phyloP scores from a whole-genome alignment of 2,797 vertebrate species.

The Hypotaenidia okinawae region DNA sequence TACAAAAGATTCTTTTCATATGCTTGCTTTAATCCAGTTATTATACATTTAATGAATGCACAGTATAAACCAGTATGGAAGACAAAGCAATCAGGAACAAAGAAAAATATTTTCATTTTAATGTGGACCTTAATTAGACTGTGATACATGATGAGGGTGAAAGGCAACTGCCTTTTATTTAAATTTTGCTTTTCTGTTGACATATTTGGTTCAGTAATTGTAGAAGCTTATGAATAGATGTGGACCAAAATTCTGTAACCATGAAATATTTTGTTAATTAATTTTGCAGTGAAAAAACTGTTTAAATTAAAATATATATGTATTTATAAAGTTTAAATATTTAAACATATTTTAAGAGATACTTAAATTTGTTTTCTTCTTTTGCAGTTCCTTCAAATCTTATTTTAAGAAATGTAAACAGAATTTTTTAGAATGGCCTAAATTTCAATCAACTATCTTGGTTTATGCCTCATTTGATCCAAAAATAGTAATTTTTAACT shows the following conservation, averaged over 20 bases:
- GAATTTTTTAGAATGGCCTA: not conserved
- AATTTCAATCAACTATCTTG: not conserved
- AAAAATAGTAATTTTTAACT: not conserved
- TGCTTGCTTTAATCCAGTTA: slow-evolving; percentile 29
- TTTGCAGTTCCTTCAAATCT: not conserved
- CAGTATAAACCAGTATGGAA: not conserved
- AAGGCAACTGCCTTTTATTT: not conserved
- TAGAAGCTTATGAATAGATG: not conserved
- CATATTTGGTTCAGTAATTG: not conserved
- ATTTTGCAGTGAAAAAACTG: not conserved
- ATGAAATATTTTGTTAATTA: not conserved
- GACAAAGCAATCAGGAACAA: slow-evolving; percentile 34
- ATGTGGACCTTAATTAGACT: slow-evolving; percentile 42
- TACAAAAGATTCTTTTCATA: slow-evolving; percentile 21
- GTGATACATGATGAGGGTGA: not conserved
- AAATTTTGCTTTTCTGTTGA: not conserved
- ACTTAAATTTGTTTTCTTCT: not conserved
- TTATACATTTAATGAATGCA: slow-evolving; percentile 50
- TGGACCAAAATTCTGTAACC: not conserved
- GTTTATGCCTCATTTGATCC: not conserved
- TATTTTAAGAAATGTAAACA: not conserved
- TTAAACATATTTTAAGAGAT: not conserved
- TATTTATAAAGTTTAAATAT: not conserved
- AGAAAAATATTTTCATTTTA: not conserved
- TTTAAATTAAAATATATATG: not conserved